Conservation (phyloP, 2,888 invertebrate species). For the Patella pellucida region DNA sequence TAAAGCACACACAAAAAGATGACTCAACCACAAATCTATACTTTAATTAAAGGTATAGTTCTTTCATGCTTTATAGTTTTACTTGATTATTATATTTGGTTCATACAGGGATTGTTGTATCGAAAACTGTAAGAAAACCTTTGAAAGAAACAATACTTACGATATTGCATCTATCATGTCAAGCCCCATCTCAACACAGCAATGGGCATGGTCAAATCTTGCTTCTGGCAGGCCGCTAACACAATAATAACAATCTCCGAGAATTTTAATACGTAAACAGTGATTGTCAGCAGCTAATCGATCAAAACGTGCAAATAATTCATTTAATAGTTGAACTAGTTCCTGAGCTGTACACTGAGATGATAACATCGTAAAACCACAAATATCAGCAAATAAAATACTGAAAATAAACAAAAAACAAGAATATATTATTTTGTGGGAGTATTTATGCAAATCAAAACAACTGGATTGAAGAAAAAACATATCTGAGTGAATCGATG, state of each 20-base stretch:
- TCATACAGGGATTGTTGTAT: no score
- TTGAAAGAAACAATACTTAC: conserved; percentile 74
- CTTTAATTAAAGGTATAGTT: no score
- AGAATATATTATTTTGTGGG: neutral
- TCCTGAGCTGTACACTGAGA: conserved; percentile 85
- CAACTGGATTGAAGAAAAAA: no score
- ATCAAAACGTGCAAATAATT: conserved; percentile 95
- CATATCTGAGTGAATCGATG: no score
- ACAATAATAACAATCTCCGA: conserved; percentile 98
- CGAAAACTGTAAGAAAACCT: no score
- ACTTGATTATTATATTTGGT: no score
- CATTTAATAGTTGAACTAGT: conserved; percentile 94
- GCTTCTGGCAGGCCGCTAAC: conserved; percentile 93
- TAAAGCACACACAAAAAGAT: no score
- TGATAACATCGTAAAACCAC: conserved; percentile 96
- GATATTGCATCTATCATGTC: conserved; percentile 99
- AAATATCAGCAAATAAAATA: conserved; percentile 97
- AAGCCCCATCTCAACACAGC: conserved; percentile 97
- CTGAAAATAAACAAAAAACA: conserved; percentile 73
- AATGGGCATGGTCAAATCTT: conserved; percentile 92
- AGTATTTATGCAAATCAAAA: no score
- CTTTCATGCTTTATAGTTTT: no score
- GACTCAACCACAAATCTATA: no score
- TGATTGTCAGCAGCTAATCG: conserved; percentile 90
- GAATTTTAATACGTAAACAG: conserved; percentile 93